Conservation (phyloP, 2,113 vertebrate genomes). For the Phyllostomus hastatus region DNA sequence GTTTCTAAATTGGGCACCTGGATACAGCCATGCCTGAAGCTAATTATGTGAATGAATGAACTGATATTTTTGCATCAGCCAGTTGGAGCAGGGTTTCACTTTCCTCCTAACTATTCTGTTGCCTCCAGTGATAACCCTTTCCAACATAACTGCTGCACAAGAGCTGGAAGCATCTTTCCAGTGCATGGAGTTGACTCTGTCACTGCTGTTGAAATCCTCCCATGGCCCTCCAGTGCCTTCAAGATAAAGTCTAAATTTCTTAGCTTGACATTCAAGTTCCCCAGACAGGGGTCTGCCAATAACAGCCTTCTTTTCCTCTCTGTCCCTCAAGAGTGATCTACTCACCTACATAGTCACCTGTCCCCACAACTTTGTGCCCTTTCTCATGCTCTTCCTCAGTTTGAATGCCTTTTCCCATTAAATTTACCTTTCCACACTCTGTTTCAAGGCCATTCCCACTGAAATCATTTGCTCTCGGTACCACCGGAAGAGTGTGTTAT, state of each 20-base stretch:
- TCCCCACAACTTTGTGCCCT: not conserved
- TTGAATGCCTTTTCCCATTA: not conserved
- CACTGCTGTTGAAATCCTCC: not conserved
- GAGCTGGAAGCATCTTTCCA: not conserved
- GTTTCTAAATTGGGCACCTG: not conserved
- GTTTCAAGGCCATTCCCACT: not conserved
- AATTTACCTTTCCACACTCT: not conserved
- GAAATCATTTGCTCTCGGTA: not conserved
- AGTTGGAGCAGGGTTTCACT: not conserved
- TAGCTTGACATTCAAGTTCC: not conserved
- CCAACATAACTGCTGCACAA: not conserved
- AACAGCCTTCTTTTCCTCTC: not conserved
- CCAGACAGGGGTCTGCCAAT: not conserved
- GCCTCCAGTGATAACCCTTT: not conserved
- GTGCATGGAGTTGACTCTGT: not conserved
- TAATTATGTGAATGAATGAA: not conserved
- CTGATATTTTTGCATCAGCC: not conserved
- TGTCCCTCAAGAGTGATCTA: too few species aligned
- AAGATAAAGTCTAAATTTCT: not conserved
- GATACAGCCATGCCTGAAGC: constrained; percentile 32
- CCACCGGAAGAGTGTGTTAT: too few species aligned
- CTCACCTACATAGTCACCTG: too few species aligned
- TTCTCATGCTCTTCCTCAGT: not conserved
- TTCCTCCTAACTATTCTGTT: not conserved
- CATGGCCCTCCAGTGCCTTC: not conserved